These are phyloP conservation scores for Pachliopta kotzebuea DNA, from an alignment of 2,888 invertebrate species.

Conservation along the genomic window DNA sequence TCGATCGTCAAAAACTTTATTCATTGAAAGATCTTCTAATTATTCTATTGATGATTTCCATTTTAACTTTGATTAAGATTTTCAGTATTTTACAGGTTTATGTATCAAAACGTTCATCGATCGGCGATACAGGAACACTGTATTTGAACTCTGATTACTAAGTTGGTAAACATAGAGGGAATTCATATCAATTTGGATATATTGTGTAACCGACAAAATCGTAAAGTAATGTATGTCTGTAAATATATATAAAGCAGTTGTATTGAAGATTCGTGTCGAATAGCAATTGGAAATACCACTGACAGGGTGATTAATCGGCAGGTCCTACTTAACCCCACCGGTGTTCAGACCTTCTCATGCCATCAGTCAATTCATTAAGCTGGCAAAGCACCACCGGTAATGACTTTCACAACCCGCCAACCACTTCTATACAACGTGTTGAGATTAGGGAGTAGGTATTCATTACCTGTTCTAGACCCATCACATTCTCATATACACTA, in stretches of 20 bases:
- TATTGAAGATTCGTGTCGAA: constrained; percentile 62
- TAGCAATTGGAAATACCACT: constrained; percentile 73
- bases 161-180: not conserved
- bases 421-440: constrained; percentile 51
- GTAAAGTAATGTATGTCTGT: not conserved
- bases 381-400: constrained; percentile 77
- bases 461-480: constrained; percentile 30
- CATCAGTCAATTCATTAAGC: constrained; percentile 80
- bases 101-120: not conserved
- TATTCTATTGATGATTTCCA: constrained; percentile 28
- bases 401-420: constrained; percentile 68
- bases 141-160: not conserved
- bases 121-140: not conserved
- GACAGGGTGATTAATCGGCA: constrained; percentile 79
- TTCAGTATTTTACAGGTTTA: not conserved
- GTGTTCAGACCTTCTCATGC: constrained; percentile 71
- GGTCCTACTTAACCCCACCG: constrained; percentile 77
- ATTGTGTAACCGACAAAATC: not conserved
- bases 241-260: not conserved
- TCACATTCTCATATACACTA: constrained; percentile 15
- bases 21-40: constrained; percentile 25
- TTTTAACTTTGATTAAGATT: constrained; percentile 7
- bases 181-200: not conserved
- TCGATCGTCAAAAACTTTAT: constrained; percentile 27
- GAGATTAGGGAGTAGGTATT: constrained; percentile 50